Evolutionary conservation across 2,113 vertebrate genomes (phyloP), one percentile per base, ranked within the genome.

Genomic region (Entelurus aequoreus): DNA sequence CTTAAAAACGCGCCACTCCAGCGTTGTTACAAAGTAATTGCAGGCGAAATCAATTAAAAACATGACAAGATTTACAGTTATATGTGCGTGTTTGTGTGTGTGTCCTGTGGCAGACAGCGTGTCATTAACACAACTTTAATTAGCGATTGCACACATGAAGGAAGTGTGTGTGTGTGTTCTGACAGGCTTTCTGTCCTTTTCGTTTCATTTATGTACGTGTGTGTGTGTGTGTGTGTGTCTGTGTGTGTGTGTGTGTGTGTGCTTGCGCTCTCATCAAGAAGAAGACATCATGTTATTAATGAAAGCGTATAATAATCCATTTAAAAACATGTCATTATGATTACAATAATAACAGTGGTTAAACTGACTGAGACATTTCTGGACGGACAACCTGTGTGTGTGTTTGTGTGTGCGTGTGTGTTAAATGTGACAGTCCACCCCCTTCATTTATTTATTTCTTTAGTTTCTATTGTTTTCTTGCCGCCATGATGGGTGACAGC

Each of bases 291-390:
- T 82, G 82, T 83, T 86, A 87, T 87, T 87, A 83, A 87, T 86
- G 78, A 84, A 87, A 86, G 83, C 78, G 71, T 87, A 80, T 86
- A 87, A 87, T 87, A 87, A 86, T 83, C 84, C 84, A 87, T 86
- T 87, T 86, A 86, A 84, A 86, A 87, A 87, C 82, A 87, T 84
- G 86, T 87, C 86, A 87, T 84, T 82, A 83, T 84, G 86, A 87
- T 87, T 86, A 86, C 82, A 84, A 86, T 84, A 87, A 87, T 87
- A 86, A 87, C 82, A 84, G 84, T 84, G 80, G 72, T 87, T 80
- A 80, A 74, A 77, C 67, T 75, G 86, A 75, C 76, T 79, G 81
- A 82, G 81, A 76, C 74, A 66, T 78, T 78, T 65, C 51, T 47
- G 74, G 70, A 81, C 68, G 69, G 69, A 62, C 61, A 59, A 68